Evolutionary conservation across 35 echinoderm and acorn worm genomes (phyloP), one percentile per base, ranked within the genome.

Genomic region (Ophioderma brevispina): DNA sequence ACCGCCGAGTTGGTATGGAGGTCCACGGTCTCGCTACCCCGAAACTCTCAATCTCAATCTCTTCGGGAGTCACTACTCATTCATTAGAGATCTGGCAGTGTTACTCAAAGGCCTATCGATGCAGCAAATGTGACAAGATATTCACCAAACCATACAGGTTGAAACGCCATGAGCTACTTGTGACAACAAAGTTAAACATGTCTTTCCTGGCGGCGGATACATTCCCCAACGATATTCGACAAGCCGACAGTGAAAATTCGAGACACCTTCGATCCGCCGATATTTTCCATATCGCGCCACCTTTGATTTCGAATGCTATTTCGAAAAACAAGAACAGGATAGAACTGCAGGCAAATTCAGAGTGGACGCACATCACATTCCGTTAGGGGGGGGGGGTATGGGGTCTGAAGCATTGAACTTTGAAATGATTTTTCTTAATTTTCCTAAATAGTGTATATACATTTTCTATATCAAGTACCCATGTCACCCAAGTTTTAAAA

Each of bases 131-230:
- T 25, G 28, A 70, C 59, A 70, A 70, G 28, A 21, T 43, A 1
- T 0, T 19, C 38, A 42, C 42, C 21, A 0, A n/a, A 25, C 81
- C 38, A 0, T 31, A 4, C 11, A n/a, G 0, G 39, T 83, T 13
- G 0, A 46, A 6, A 42, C 39, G 23, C 81, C 42, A 0, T 1
- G 28, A 46, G 11, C 32, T 28, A 49, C 81, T 1, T 83, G 81
- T 40, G 81, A 83, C 40, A 40, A 4, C 10, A 83, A 83, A 30
- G 38, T 83, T 1, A 83, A 83, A 33, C 81, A 52, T 32, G 38
- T 80, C 3, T 80, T n/a, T 95, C 36, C 83, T 78, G 13, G 89
- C 84, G 46, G 76, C 19, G 13, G 85, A 81, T 78, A 59, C 36
- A 31, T 35, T 37, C 92, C 0, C 43, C 49, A 0, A 88, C 86